Conservation (phyloP, 1,140 invertebrate species). For the Bactericera cockerelli region DNA sequence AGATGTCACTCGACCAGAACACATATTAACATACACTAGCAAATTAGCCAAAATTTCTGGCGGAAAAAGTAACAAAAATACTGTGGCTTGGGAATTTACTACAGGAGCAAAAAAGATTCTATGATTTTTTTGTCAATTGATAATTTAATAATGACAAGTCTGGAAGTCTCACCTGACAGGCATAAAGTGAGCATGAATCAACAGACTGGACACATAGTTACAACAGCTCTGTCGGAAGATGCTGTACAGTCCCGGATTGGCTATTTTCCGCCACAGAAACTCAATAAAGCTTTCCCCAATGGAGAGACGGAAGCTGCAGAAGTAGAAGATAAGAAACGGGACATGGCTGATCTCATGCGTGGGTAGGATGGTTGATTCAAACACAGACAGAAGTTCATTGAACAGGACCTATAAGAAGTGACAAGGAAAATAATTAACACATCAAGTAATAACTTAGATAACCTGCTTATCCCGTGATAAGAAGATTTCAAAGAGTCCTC, state of each 20-base stretch:
- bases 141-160: no score
- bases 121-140: no score
- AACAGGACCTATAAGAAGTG: conserved; percentile 21
- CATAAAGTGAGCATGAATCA: conserved; percentile 51
- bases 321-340: conserved; percentile 64
- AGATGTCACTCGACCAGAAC: no score
- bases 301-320: conserved; percentile 49
- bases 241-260: conserved; percentile 41
- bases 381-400: conserved; percentile 30
- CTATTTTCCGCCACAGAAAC: conserved; percentile 58
- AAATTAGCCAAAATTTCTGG: no score
- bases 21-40: no score
- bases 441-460: no score
- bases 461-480: no score
- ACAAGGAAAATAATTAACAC: no score
- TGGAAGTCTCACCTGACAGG: conserved; percentile 39
- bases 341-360: conserved; percentile 57
- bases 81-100: no score
- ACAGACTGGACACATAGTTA: conserved; percentile 56
- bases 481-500: no score
- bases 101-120: no score
- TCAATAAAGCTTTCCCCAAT: conserved; percentile 50
- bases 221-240: conserved; percentile 52
- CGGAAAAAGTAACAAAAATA: no score
- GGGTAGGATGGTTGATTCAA: conserved; percentile 54